These are phyloP conservation scores for Tachypleus tridentatus DNA, from an alignment of 1,140 invertebrate genomes.

Conservation along the genomic window DNA sequence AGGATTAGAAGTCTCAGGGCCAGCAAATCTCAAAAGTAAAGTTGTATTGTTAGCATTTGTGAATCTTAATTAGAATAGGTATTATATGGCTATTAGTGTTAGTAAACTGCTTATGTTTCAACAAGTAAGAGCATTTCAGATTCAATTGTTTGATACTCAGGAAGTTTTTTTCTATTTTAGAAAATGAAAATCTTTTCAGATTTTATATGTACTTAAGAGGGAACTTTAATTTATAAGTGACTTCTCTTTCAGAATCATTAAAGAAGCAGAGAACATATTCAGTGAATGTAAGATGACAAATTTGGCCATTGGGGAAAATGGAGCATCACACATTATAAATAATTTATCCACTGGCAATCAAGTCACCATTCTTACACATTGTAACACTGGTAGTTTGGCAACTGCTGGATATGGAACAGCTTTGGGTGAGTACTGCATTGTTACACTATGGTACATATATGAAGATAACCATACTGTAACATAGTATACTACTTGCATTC, in stretches of 20 bases:
- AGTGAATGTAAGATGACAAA: slow-evolving; percentile 75
- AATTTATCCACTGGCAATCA: slow-evolving; percentile 27
- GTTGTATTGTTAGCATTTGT: too few relatives aligned
- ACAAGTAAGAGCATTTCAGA: background rate
- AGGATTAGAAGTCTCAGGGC: too few relatives aligned
- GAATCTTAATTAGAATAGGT: background rate
- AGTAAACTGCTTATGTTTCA: background rate
- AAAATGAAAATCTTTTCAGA: background rate
- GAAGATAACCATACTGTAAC: too few relatives aligned
- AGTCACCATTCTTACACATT: slow-evolving; percentile 79
- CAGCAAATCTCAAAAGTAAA: too few relatives aligned
- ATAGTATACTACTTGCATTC: too few relatives aligned
- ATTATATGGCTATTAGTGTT: background rate
- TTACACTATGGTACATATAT: background rate
- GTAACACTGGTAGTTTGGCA: slow-evolving; percentile 94
- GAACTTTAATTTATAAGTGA: background rate
- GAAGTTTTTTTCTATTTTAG: background rate
- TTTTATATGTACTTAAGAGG: background rate
- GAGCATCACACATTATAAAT: slow-evolving; percentile 59
- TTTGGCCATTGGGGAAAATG: slow-evolving; percentile 65
- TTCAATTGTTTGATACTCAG: background rate
- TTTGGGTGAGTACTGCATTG: slow-evolving; percentile 43
- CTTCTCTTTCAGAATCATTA: slow-evolving; percentile 45
- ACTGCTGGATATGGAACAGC: slow-evolving; percentile 96
- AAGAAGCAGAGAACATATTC: slow-evolving; percentile 63